Evolutionary conservation across 2,888 invertebrate species (phyloP).

Genomic region (Agonopterix subpropinquella): DNA sequence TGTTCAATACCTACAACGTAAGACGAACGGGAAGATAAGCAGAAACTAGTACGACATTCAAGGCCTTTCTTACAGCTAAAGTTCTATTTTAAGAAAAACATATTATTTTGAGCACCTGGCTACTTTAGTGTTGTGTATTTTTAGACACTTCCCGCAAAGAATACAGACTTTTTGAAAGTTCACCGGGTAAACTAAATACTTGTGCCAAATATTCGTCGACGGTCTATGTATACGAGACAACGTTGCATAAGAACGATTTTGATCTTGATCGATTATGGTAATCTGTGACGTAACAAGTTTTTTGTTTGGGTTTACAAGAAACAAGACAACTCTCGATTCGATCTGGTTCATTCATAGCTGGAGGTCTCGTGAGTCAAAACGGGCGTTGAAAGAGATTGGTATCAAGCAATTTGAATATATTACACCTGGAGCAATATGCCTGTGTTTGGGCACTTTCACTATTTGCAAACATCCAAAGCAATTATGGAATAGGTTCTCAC

Average conservation of each 20-base stretch:
- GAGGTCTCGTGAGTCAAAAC: slow-evolving; percentile 31
- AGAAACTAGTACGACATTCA: slow-evolving; percentile 2
- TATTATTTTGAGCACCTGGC: slow-evolving; percentile 17
- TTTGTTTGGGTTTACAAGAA: slow-evolving; percentile 27
- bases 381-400: slow-evolving; percentile 35
- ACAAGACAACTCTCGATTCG: slow-evolving; percentile 47
- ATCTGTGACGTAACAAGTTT: slow-evolving; percentile 53
- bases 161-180: slow-evolving; percentile 11
- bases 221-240: slow-evolving; percentile 41
- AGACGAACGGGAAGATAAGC: slow-evolving; percentile 1
- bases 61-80: slow-evolving; percentile 4
- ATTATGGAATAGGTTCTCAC: background rate
- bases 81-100: slow-evolving; percentile 18
- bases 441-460: slow-evolving; percentile 31
- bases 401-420: slow-evolving; percentile 44
- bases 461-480: slow-evolving; percentile 8
- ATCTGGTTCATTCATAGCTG: slow-evolving; percentile 38
- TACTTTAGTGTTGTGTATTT: slow-evolving; percentile 11
- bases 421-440: slow-evolving; percentile 22
- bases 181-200: slow-evolving; percentile 13
- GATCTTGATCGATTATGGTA: slow-evolving; percentile 68
- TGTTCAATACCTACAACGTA: background rate
- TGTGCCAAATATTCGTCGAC: slow-evolving; percentile 5
- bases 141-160: slow-evolving; percentile 2
- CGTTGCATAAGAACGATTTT: slow-evolving; percentile 53